Percentiles rank a stretch among this genome's conserved stretches.
phyloP scores from a whole-genome alignment of 2,888 invertebrate species.

The Drosophila nigritarsus region DNA sequence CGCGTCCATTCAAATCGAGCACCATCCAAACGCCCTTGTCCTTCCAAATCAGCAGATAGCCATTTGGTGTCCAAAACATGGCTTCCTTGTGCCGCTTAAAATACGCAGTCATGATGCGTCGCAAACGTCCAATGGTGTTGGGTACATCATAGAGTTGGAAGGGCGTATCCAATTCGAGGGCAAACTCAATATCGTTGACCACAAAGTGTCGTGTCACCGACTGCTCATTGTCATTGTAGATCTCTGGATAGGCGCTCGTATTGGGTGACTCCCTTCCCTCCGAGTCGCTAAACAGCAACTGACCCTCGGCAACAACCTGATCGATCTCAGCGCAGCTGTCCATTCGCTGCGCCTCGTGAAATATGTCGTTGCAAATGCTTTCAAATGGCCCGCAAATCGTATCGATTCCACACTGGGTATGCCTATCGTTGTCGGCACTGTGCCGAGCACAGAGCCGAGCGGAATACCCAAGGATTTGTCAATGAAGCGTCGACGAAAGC shows the following conservation, averaged over 20 bases:
- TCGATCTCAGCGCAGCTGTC: conserved; percentile 73
- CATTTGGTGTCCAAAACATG: conserved; percentile 64
- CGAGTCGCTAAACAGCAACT: conserved; percentile 65
- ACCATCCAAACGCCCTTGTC: conserved; percentile 77
- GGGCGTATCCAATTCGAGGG: conserved; percentile 68
- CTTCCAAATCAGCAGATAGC: conserved; percentile 82
- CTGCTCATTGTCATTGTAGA: conserved; percentile 74
- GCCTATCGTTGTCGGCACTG: conserved; percentile 43
- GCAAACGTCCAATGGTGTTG: conserved; percentile 38
- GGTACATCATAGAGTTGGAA: conserved; percentile 51
- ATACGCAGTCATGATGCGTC: conserved; percentile 63
- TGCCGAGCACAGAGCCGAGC: conserved; percentile 69
- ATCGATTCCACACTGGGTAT: conserved; percentile 50
- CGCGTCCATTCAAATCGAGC: conserved; percentile 81
- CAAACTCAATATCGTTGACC: conserved; percentile 75
- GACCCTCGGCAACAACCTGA: conserved; percentile 76
- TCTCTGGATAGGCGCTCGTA: conserved; percentile 36
- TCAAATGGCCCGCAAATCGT: conserved; percentile 74
- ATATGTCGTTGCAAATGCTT: conserved; percentile 80
- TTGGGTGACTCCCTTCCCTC: conserved; percentile 47
- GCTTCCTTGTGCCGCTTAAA: conserved; percentile 70
- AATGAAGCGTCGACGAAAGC: conserved; percentile 22
- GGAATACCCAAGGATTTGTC: conserved; percentile 67
- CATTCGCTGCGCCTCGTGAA: conserved; percentile 79
- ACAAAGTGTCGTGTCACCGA: conserved; percentile 74